Evolutionary conservation across 2,888 invertebrate genomes (phyloP).

Genomic region (Achlya flavicornis): DNA sequence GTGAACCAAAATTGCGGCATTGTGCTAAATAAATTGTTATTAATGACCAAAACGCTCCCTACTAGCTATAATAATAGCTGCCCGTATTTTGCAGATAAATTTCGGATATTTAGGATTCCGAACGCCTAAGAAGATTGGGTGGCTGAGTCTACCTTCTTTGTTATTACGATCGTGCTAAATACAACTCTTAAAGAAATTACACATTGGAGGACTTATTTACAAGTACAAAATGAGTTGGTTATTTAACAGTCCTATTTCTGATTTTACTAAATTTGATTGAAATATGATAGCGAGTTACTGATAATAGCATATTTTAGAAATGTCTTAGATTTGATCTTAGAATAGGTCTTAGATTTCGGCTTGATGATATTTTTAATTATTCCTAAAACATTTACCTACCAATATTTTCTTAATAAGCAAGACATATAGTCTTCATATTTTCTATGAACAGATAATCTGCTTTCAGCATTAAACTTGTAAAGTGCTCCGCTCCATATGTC

Average conservation of each 20-base stretch:
- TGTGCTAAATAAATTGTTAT: constrained; percentile 83
- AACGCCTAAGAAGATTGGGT: constrained; percentile 41
- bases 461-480: constrained; percentile 72
- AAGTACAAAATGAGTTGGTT: neutral
- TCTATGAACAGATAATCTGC: constrained; percentile 68
- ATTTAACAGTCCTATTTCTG: neutral
- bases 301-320: too few relatives aligned
- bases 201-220: neutral
- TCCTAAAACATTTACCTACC: neutral
- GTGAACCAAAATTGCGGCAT: constrained; percentile 74
- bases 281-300: too few relatives aligned
- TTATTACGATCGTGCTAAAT: neutral
- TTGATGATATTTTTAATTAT: neutral
- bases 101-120: constrained; percentile 51
- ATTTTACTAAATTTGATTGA: too few relatives aligned
- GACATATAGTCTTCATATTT: constrained; percentile 40
- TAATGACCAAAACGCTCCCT: constrained; percentile 78
- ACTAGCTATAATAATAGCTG: constrained; percentile 70
- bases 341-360: too few relatives aligned
- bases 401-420: neutral
- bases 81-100: constrained; percentile 69
- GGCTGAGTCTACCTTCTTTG: constrained; percentile 9
- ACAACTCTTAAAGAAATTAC: neutral
- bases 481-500: constrained; percentile 71
- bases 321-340: too few relatives aligned